Conservation (phyloP, 1,140 invertebrate genomes). For the Eueides isabella region DNA sequence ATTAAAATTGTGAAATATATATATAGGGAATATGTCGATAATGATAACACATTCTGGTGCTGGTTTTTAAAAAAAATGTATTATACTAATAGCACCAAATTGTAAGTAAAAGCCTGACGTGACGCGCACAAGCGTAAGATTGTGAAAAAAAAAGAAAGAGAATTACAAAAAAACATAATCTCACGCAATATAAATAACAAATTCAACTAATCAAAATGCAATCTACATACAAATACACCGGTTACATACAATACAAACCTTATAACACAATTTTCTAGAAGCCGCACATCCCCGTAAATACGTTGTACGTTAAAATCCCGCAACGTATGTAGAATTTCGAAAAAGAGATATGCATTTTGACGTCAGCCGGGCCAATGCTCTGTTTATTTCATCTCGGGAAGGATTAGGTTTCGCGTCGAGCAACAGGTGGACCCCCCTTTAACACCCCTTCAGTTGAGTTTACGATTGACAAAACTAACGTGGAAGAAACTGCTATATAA, state of each 20-base stretch:
- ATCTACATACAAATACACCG: background rate
- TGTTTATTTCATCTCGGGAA: constrained; percentile 67
- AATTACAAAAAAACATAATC: no score
- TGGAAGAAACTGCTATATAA: constrained; percentile 43
- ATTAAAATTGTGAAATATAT: no score
- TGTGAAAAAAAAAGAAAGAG: no score
- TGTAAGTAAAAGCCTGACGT: no score
- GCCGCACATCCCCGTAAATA: background rate
- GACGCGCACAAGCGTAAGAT: no score
- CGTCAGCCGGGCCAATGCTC: constrained; percentile 50
- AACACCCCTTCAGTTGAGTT: constrained; percentile 24
- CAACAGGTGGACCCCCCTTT: constrained; percentile 61
- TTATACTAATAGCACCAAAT: no score
- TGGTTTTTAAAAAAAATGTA: no score
- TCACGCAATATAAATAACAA: background rate
- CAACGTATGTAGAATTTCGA: constrained; percentile 20
- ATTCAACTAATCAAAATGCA: background rate
- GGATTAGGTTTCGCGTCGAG: constrained; percentile 64
- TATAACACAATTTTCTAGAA: background rate
- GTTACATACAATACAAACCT: background rate
- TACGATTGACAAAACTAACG: constrained; percentile 51
- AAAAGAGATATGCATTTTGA: constrained; percentile 49
- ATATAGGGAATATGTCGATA: no score
- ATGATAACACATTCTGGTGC: no score
- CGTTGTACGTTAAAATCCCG: constrained; percentile 9